Base-by-base conservation (phyloP, 2,888 invertebrate genomes). In the Sarcophaga caerulescens region DNA sequence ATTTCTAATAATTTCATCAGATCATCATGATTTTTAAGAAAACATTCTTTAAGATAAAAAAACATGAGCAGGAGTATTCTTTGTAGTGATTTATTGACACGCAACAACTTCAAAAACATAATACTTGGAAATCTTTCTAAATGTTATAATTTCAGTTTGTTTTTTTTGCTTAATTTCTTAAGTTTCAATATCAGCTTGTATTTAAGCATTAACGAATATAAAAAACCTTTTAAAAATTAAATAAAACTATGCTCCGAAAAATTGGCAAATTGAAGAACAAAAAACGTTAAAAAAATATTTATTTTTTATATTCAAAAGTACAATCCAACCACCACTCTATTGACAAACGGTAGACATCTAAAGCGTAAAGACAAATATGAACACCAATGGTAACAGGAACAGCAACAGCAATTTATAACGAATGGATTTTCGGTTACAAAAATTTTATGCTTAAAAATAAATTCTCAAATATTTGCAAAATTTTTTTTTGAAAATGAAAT, bases 71-170 rank as follows among this genome's bases (percentile, higher is more conserved):
- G 45, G 66, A 35, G 6, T 35, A 25, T 63, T 57, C 25, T 74
- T 21, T 14, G 11, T 8, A 21, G 68, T 87, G 76, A 87, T 87
- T 84, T 87, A 87, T 84, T 84, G 84, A 75, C 75, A 82, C 87
- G 81, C 84, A 47, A 71, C 68, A 82, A 87, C 84, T 74, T 87
- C 84, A 84, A 87, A 87, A 45, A 74, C 68, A 12, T 10, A 71
- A 12, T 87, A 84, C 87, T 65, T 4, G 65, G 87, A 87, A 87
- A 81, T 71, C 68, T 66, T 71, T 77, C 65, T 35, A 63, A 65
- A 66, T 45, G 45, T 74, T 35, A 35, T 35, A 35, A 35, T 35
- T 35, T 35, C 10, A 35, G 8, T 78, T n/a, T 57, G 17, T 19
- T 47, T 35, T 59, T 35, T 35, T 19, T 66, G 21, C 17, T 21